Evolutionary conservation across 2,888 invertebrate genomes (phyloP).

Genomic region (Troglohyphantes excavatus): DNA sequence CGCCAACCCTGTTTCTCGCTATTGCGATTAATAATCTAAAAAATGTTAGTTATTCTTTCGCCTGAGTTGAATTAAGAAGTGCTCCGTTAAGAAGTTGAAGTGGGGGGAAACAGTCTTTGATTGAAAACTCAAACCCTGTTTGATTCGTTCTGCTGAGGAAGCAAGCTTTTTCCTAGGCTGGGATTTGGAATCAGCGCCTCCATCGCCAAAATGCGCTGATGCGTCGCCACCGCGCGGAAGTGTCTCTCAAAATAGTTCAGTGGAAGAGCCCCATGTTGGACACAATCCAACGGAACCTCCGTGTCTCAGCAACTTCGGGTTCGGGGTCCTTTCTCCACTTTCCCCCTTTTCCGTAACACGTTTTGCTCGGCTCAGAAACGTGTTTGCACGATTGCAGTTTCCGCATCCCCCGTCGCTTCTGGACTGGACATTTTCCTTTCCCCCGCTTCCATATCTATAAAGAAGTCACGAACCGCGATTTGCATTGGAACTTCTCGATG

Average conservation of each 20-base stretch:
- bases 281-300: slow-evolving; percentile 61
- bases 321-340: slow-evolving; percentile 71
- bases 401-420: slow-evolving; percentile 34
- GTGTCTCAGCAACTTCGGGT: slow-evolving; percentile 74
- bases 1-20: slow-evolving; percentile 34
- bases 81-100: not conserved
- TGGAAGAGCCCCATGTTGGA: slow-evolving; percentile 40
- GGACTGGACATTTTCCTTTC: not conserved
- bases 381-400: slow-evolving; percentile 32
- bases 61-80: not conserved
- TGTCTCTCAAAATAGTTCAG: slow-evolving; percentile 68
- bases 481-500: not conserved
- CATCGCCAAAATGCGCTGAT: slow-evolving; percentile 62
- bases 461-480: not conserved
- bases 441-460: not conserved
- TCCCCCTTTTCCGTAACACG: slow-evolving; percentile 58
- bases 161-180: not conserved
- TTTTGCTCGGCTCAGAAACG: slow-evolving; percentile 14
- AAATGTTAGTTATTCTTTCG: not conserved
- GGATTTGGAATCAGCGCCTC: slow-evolving; percentile 20
- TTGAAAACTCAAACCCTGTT: not conserved
- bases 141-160: slow-evolving; percentile 22
- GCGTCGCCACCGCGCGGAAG: slow-evolving; percentile 30
- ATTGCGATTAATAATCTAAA: not conserved
- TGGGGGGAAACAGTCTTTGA: not conserved